These are phyloP conservation scores for Orthosia gothica DNA, from an alignment of 2,888 invertebrate genomes.

Conservation along the genomic window DNA sequence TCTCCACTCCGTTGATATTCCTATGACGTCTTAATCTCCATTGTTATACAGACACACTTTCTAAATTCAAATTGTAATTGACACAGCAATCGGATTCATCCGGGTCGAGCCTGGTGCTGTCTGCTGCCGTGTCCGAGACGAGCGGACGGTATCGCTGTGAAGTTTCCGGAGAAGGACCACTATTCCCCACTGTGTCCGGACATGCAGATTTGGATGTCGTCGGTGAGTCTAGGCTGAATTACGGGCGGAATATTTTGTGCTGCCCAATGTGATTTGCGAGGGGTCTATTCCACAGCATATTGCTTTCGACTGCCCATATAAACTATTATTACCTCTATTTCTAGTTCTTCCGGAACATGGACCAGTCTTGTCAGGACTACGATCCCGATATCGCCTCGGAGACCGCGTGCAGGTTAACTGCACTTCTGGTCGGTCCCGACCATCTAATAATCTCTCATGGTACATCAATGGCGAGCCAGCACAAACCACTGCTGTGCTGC, in stretches of 20 bases:
- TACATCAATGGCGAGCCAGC: conserved; percentile 95
- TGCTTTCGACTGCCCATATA: background rate
- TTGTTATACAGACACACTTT: background rate
- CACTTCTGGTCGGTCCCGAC: conserved; percentile 94
- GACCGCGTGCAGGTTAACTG: conserved; percentile 95
- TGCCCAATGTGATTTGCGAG: too few relatives aligned
- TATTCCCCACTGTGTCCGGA: conserved; percentile 93
- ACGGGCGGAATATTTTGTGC: background rate
- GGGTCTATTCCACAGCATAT: too few relatives aligned
- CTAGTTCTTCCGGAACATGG: conserved; percentile 94
- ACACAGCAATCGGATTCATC: conserved; percentile 89
- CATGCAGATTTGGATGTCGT: conserved; percentile 93
- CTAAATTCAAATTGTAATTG: conserved; percentile 15
- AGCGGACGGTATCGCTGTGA: conserved; percentile 94
- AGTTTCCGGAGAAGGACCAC: conserved; percentile 94
- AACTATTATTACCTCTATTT: conserved; percentile 2
- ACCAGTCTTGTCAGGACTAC: conserved; percentile 94
- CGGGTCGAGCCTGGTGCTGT: conserved; percentile 91
- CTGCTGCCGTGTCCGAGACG: conserved; percentile 92
- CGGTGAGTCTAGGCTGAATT: conserved; percentile 86
- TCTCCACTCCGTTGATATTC: background rate
- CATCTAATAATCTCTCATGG: conserved; percentile 95
- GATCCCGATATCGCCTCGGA: conserved; percentile 94
- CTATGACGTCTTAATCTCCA: background rate
- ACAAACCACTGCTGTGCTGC: conserved; percentile 82